Percentiles rank a stretch among this genome's conserved stretches.
These are phyloP conservation scores for Epirrhoe alternata DNA, from an alignment of 2,888 invertebrate genomes.

Conservation along the genomic window DNA sequence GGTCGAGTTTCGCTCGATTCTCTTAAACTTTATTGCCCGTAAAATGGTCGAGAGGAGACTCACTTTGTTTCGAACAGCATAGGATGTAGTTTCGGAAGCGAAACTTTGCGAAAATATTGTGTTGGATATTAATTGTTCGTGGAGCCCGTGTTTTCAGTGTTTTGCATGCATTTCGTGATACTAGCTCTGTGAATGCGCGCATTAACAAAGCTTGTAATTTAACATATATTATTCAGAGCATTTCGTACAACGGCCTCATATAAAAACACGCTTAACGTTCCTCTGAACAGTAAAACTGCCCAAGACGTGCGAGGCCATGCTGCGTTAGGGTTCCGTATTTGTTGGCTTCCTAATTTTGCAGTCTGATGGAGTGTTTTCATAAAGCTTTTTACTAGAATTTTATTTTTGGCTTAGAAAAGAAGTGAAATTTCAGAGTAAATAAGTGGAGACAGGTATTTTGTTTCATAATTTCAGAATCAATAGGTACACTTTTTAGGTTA, in stretches of 20 bases:
- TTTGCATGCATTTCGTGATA: conserved; percentile 54
- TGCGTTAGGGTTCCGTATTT: neutral
- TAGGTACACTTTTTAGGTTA: neutral
- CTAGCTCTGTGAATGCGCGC: conserved; percentile 47
- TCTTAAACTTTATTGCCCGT: conserved; percentile 66
- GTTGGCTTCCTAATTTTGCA: neutral
- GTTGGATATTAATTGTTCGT: conserved; percentile 71
- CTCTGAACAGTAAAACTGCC: conserved; percentile 40
- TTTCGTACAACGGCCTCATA: conserved; percentile 44
- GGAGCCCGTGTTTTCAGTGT: conserved; percentile 58
- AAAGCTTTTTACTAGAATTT: neutral
- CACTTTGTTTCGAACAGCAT: conserved; percentile 68
- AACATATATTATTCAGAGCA: conserved; percentile 52
- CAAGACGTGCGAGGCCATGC: conserved; percentile 3
- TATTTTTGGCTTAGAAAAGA: neutral
- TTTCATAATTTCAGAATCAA: neutral
- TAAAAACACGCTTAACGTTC: conserved; percentile 52
- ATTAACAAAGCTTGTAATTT: conserved; percentile 49
- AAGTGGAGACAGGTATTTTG: neutral
- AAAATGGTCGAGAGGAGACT: conserved; percentile 70
- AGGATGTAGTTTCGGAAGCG: conserved; percentile 66
- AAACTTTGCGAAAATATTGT: conserved; percentile 78
- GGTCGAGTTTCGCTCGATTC: conserved; percentile 56
- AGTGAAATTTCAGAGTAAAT: neutral
- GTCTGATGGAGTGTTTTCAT: neutral